Percentiles rank a stretch among this genome's conserved stretches.
phyloP scores from a whole-genome alignment of 2,797 vertebrate genomes.

The Gastrophryne carolinensis region DNA sequence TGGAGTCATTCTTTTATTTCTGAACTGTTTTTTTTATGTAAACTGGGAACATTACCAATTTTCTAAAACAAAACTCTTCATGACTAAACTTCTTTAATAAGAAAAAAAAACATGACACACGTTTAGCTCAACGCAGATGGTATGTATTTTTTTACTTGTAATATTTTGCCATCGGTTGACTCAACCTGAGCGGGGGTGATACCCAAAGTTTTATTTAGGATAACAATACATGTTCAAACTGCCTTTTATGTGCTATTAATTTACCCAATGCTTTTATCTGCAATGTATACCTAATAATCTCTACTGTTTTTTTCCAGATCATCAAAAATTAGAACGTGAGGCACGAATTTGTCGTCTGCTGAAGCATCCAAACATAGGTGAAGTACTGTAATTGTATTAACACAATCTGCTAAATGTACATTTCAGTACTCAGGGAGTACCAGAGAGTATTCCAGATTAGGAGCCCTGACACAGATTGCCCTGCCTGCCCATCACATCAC shows the following conservation, averaged over 20 bases:
- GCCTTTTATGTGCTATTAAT: too few species aligned
- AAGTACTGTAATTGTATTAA: too few species aligned
- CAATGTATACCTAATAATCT: too few species aligned
- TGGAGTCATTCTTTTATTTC: conserved; percentile 3
- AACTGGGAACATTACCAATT: conserved; percentile 14
- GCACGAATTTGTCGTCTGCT: conserved; percentile 93
- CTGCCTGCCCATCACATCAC: too few species aligned
- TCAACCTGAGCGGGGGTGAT: neutral
- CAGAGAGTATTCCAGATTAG: too few species aligned
- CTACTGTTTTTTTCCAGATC: conserved; percentile 78
- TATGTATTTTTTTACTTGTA: neutral
- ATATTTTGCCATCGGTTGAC: neutral
- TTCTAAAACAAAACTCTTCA: neutral
- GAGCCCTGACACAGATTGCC: too few species aligned
- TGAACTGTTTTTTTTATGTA: neutral
- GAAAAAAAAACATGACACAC: conserved; percentile 15
- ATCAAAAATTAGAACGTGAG: conserved; percentile 94
- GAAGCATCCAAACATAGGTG: conserved; percentile 80
- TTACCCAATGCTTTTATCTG: too few species aligned
- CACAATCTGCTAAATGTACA: too few species aligned
- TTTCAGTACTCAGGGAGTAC: too few species aligned
- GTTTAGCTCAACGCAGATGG: neutral
- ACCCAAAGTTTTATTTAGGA: neutral
- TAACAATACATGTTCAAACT: neutral
- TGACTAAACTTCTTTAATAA: conserved; percentile 22